These are phyloP conservation scores for Argynnis bischoffii DNA, from an alignment of 2,888 invertebrate species.

Conservation along the genomic window DNA sequence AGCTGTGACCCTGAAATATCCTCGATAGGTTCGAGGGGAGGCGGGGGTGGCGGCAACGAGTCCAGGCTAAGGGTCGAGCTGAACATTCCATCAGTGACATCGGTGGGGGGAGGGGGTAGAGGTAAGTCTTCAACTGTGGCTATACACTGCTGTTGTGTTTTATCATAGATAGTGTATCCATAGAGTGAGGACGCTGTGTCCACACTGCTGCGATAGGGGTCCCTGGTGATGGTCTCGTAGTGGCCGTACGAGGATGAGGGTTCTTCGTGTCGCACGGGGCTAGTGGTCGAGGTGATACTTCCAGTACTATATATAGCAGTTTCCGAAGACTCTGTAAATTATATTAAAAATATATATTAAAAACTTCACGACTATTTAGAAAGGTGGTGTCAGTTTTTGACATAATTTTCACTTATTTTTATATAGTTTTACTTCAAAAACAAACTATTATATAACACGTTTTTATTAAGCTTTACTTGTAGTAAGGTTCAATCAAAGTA, in stretches of 20 bases:
- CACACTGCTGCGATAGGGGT: conserved; percentile 57
- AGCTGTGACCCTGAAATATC: conserved; percentile 88
- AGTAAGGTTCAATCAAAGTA: too few species aligned
- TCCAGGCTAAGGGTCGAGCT: conserved; percentile 90
- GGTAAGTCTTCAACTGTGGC: conserved; percentile 74
- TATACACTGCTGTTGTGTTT: conserved; percentile 48
- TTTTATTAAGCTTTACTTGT: too few species aligned
- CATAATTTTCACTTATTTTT: too few species aligned
- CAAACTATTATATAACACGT: too few species aligned
- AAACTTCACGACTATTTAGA: neutral
- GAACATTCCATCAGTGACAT: conserved; percentile 82
- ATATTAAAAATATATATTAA: neutral
- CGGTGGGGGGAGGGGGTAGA: conserved; percentile 88
- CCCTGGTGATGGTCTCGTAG: conserved; percentile 64
- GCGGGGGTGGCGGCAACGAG: conserved; percentile 90
- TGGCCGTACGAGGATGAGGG: conserved; percentile 58
- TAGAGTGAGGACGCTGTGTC: conserved; percentile 67
- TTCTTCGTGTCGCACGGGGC: conserved; percentile 54
- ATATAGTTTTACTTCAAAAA: too few species aligned
- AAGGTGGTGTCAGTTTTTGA: too few species aligned
- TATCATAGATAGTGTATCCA: conserved; percentile 78
- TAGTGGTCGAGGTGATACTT: conserved; percentile 47
- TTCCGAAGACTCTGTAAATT: conserved; percentile 56
- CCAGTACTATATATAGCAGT: conserved; percentile 51
- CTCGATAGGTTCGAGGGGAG: conserved; percentile 73